phyloP scores from a whole-genome alignment of 2,888 invertebrate genomes.

The Lepeophtheirus nordmannii region DNA sequence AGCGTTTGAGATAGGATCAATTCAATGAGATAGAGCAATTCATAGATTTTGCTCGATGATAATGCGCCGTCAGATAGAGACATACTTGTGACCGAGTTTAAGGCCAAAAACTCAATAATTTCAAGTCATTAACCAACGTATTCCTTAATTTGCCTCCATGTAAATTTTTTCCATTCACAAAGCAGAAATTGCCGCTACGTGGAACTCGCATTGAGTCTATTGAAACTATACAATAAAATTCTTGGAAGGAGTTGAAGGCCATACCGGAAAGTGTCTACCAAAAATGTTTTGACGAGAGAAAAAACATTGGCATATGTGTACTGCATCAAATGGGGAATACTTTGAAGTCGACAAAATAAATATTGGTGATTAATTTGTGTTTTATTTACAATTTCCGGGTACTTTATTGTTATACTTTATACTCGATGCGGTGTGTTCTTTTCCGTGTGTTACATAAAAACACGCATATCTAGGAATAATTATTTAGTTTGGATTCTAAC shows the following conservation, averaged over 20 bases:
- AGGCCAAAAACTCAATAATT: background rate
- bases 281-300: background rate
- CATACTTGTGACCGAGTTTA: background rate
- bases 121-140: too few relatives aligned
- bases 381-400: too few relatives aligned
- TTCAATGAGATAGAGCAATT: background rate
- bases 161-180: background rate
- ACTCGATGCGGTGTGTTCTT: too few relatives aligned
- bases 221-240: background rate
- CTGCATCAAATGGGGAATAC: background rate
- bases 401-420: too few relatives aligned
- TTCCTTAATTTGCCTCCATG: background rate
- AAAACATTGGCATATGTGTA: background rate
- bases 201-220: background rate
- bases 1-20: background rate
- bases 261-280: background rate
- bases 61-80: background rate
- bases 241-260: too few relatives aligned
- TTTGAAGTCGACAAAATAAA: background rate
- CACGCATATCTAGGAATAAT: too few relatives aligned
- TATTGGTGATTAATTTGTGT: too few relatives aligned
- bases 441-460: too few relatives aligned
- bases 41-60: background rate
- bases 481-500: too few relatives aligned
- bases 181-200: background rate